Evolutionary conservation across 1,140 invertebrate species (phyloP), one percentile per base, ranked within the genome.

Genomic region (Watersipora subatra): DNA sequence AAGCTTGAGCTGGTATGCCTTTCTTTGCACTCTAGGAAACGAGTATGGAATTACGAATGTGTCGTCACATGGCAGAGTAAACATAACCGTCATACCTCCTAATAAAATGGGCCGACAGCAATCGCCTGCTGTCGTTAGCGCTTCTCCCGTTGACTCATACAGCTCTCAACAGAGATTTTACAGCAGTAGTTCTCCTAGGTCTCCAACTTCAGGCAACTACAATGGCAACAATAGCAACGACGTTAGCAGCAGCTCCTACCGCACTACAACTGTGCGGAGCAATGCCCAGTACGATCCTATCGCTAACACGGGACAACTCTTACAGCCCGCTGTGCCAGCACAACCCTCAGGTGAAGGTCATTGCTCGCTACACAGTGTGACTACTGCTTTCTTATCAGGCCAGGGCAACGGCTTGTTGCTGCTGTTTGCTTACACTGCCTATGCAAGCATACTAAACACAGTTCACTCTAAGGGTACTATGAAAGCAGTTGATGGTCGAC

Each of bases 171-270:
- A 66, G 61, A 62, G 62, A 62, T 65, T 65, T 62, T 7, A 62
- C 25, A 28, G 7, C 25, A 26, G 24, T 25, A 7, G 2, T 7
- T 25, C 28, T 24, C 59, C 3, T 59, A 7, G 34, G 7, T 46
- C 34, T 12, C 34, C 34, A n/a, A 46, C 34, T n/a, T 12, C 34
- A 7, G 7, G 64, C 61, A 70, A 61, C 29, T 29, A 46, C 63
- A 69, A 59, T 29, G 68, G 65, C 24, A 68, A 72, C 63, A 70
- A 66, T 61, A 66, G 28, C 20, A 69, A 34, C 25, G 69, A 29
- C 30, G 57, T 58, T 34, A 64, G 67, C 26, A 70, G 62, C 61
- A 66, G 57, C 59, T 57, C 67, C 15, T 67, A 69, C 57, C 57
- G 34, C n/a, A n/a, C 7, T 12, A 46, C 7, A n/a, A 46, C 34